These are phyloP conservation scores for Pygathrix nemaeus DNA, from an alignment of 2,113 vertebrate species.

Conservation along the genomic window DNA sequence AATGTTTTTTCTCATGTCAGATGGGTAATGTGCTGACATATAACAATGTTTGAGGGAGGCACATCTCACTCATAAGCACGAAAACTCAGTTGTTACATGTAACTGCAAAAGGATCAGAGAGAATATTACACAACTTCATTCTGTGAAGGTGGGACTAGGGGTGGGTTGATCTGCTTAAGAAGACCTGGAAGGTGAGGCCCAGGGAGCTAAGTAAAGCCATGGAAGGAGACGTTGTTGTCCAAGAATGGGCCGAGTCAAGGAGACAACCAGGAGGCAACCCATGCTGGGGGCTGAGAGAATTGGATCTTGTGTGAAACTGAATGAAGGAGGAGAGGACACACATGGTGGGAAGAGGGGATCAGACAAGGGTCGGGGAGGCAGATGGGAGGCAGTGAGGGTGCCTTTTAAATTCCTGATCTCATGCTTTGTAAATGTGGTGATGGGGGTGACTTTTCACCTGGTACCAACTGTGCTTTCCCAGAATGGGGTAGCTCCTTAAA, in stretches of 20 bases:
- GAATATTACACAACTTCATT: not conserved
- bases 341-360: not conserved
- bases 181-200: not conserved
- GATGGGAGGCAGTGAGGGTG: not conserved
- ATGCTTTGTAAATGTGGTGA: not conserved
- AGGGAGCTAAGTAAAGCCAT: not conserved
- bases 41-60: too few relatives aligned
- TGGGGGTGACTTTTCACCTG: not conserved
- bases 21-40: too few relatives aligned
- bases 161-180: not conserved
- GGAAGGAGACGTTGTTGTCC: not conserved
- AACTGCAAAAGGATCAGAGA: too few relatives aligned
- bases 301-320: not conserved
- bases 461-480: not conserved
- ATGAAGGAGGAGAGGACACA: not conserved
- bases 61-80: too few relatives aligned
- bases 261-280: not conserved
- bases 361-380: not conserved
- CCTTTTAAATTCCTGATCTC: not conserved
- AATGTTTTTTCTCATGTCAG: too few relatives aligned
- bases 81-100: too few relatives aligned
- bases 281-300: not conserved
- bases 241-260: not conserved
- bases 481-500: not conserved
- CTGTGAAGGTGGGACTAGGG: not conserved